Evolutionary conservation across 2,888 invertebrate genomes (phyloP).

Genomic region (Balanococcus diminutus): DNA sequence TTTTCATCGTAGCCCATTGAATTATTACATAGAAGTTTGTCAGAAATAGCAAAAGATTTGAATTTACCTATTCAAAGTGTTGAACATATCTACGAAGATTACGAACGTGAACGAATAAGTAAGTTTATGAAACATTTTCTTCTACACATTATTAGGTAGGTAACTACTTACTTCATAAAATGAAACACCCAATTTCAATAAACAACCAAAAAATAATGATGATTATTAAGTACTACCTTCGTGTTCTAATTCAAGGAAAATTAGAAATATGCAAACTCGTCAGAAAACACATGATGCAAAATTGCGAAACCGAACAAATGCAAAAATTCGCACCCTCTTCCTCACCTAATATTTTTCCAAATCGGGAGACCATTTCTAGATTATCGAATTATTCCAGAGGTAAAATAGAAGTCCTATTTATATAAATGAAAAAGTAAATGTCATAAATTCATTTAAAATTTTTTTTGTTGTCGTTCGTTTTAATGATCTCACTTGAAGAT

Average conservation of each 20-base stretch:
- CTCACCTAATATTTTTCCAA: not conserved
- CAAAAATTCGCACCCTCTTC: not conserved
- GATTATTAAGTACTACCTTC: no score
- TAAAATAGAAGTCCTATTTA: not conserved
- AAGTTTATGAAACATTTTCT: constrained; percentile 32
- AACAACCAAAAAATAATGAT: not conserved
- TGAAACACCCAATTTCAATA: not conserved
- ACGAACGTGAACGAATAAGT: constrained; percentile 59
- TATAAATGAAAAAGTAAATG: not conserved
- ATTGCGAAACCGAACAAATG: constrained; percentile 19
- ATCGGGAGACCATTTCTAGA: constrained; percentile 1
- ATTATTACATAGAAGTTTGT: constrained; percentile 61
- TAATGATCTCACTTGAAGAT: not conserved
- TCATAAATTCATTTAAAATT: not conserved
- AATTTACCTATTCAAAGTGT: constrained; percentile 57
- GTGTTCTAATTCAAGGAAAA: constrained; percentile 13
- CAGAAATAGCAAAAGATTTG: constrained; percentile 61
- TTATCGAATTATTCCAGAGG: not conserved
- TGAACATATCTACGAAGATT: constrained; percentile 57
- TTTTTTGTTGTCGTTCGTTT: not conserved
- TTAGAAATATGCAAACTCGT: constrained; percentile 49
- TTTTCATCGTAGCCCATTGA: constrained; percentile 61
- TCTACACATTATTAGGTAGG: no score
- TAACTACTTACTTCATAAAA: no score
- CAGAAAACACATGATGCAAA: constrained; percentile 46